phyloP scores from a whole-genome alignment of 2,888 invertebrate genomes.

The Drepana falcataria region DNA sequence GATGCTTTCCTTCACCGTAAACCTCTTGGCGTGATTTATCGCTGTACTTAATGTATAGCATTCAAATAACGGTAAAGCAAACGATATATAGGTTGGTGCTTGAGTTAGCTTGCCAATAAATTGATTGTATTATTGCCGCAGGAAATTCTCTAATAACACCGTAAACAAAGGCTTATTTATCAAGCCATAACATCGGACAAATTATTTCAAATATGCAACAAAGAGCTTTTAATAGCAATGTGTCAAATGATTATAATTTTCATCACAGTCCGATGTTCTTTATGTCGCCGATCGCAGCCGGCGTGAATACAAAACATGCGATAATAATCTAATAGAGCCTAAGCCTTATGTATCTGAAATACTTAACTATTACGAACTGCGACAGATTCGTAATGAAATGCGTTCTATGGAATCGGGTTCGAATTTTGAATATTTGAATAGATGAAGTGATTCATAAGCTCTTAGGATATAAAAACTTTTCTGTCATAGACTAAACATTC shows the following conservation, averaged over 20 bases:
- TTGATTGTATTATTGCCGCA: background rate
- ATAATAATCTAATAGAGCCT: constrained; percentile 58
- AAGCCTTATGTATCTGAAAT: constrained; percentile 40
- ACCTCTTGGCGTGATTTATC: no score
- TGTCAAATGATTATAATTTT: constrained; percentile 65
- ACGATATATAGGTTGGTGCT: no score
- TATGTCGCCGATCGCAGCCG: constrained; percentile 49
- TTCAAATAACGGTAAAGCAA: no score
- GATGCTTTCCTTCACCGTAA: no score
- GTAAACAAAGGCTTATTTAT: constrained; percentile 10
- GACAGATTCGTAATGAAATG: constrained; percentile 3
- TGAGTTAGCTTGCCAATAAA: no score
- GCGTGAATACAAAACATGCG: constrained; percentile 57
- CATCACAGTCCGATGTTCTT: constrained; percentile 59
- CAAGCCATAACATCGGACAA: constrained; percentile 18
- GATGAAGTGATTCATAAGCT: no score
- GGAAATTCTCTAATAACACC: constrained; percentile 4
- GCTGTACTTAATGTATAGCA: no score
- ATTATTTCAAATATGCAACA: constrained; percentile 20
- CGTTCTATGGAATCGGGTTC: background rate
- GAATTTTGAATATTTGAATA: background rate
- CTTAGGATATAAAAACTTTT: no score
- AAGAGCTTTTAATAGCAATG: constrained; percentile 45
- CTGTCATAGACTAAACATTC: no score
- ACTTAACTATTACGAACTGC: constrained; percentile 18